Conservation (phyloP, 2,113 vertebrate species). For the Zosterops lateralis region DNA sequence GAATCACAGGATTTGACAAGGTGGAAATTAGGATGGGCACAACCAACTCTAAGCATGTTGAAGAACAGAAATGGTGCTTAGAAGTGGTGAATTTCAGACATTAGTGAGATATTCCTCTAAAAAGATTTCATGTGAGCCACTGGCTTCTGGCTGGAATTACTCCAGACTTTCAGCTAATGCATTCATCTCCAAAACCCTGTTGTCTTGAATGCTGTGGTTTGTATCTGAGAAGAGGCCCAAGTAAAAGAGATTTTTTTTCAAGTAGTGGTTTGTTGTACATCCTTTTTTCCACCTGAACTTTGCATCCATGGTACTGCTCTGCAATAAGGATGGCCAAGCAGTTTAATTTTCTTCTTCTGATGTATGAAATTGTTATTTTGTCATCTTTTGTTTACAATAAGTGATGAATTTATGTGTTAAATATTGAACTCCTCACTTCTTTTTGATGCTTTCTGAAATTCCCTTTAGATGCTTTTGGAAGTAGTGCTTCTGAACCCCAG, state of each 20-base stretch:
- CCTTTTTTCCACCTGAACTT: slow-evolving; percentile 2
- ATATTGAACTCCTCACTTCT: slow-evolving; percentile 62
- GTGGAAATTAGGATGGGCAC: slow-evolving; percentile 15
- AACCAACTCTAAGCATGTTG: neutral
- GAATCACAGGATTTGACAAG: neutral
- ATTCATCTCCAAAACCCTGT: neutral
- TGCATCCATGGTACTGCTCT: neutral
- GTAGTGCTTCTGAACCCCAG: slow-evolving; percentile 80
- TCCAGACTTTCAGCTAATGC: neutral
- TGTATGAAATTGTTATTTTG: neutral
- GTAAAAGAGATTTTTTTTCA: neutral
- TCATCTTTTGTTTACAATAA: neutral
- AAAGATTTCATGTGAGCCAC: neutral
- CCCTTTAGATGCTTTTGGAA: slow-evolving; percentile 87
- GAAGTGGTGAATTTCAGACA: neutral
- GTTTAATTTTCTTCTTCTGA: neutral
- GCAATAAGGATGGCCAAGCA: neutral
- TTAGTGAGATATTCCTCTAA: neutral
- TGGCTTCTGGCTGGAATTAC: neutral
- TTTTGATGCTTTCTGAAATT: slow-evolving; percentile 79
- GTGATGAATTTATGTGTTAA: slow-evolving; percentile 17
- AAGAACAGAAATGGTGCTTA: neutral
- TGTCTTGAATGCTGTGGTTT: neutral
- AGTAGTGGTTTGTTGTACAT: neutral
- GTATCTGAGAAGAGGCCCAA: neutral